Base-by-base conservation (phyloP, 2,888 invertebrate genomes). In the Amblyjoppa proteus region DNA sequence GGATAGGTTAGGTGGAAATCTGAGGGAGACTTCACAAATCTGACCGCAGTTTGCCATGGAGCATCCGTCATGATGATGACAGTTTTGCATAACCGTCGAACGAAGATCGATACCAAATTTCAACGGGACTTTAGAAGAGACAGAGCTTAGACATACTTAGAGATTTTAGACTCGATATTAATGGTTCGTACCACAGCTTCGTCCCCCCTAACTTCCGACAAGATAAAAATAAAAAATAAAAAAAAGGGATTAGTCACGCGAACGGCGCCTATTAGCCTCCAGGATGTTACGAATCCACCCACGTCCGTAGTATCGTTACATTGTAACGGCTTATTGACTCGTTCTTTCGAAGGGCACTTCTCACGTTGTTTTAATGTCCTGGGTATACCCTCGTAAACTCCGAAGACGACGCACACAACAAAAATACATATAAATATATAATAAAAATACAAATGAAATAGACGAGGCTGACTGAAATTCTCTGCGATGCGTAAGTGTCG, bases 41-140 rank as follows among this genome's bases (percentile, higher is more conserved):
- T 38, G 61, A 68, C 73, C 70, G 28, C 76, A 77, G 41, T 89
- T 91, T 88, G 90, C 90, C 90, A 88, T 81, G 90, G 88, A 45
- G 85, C 89, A 92, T 91, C 90, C 90, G 90, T 91, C 90, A 91
- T 88, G 86, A 87, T 75, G 89, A 78, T 83, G 88, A 88, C 88
- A 82, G 83, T 75, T 79, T 85, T 83, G 84, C 64, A 79, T 79
- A 68, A 83, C 25, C 74, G 79, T 73, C 85, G 38, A 64, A 45
- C 38, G 31, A 69, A 58, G 20, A 73, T 41, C 76, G 66, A 84
- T 84, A 71, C 53, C 56, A 76, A 34, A 76, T 75, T 68, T 75
- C 7, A 20, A 3, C 13, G 45, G 45, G 1, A 49, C 16, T 49
- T 49, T 4, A 49, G 45, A 49, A 3, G 5, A 45, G 45, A 0